Conservation (phyloP, 2,797 vertebrate species). For the Tokudaia muenninki region DNA sequence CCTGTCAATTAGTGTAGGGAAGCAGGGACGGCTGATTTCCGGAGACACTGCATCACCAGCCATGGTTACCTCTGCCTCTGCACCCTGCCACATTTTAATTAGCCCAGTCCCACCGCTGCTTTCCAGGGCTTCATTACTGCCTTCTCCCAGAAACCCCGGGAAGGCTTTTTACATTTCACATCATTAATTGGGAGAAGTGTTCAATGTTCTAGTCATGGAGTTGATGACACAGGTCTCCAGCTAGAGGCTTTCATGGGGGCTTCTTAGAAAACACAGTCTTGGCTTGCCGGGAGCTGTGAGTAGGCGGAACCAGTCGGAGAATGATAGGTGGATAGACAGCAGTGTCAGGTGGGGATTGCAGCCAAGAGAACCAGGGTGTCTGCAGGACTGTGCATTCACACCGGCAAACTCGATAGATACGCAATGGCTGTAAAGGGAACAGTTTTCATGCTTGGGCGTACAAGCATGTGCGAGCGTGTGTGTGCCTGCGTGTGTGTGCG, state of each 20-base stretch:
- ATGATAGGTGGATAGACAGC: not conserved
- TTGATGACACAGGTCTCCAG: slow-evolving; percentile 73
- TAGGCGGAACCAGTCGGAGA: slow-evolving; percentile 38
- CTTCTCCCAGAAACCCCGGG: slow-evolving; percentile 86
- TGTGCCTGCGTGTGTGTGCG: too few relatives aligned
- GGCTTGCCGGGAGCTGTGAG: not conserved
- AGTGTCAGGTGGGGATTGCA: accelerated
- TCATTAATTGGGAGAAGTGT: slow-evolving; percentile 87
- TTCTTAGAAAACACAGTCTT: slow-evolving; percentile 49
- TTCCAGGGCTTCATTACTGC: slow-evolving; percentile 89
- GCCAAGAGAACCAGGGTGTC: accelerated
- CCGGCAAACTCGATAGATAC: not conserved
- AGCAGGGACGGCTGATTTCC: slow-evolving; percentile 90
- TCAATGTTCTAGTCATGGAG: slow-evolving; percentile 81
- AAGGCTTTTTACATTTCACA: slow-evolving; percentile 84
- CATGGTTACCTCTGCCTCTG: slow-evolving; percentile 87
- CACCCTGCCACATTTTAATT: slow-evolving; percentile 92
- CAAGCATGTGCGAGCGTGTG: not conserved
- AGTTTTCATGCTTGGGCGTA: not conserved
- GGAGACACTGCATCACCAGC: slow-evolving; percentile 86
- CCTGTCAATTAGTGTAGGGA: slow-evolving; percentile 92
- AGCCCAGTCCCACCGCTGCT: slow-evolving; percentile 90
- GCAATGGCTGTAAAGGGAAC: not conserved
- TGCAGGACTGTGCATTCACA: accelerated
- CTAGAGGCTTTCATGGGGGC: not conserved